Percentiles rank a stretch among this genome's conserved stretches.
Evolutionary conservation across 2,113 vertebrate species (phyloP).

Genomic region (Neolamprologus falcicula): DNA sequence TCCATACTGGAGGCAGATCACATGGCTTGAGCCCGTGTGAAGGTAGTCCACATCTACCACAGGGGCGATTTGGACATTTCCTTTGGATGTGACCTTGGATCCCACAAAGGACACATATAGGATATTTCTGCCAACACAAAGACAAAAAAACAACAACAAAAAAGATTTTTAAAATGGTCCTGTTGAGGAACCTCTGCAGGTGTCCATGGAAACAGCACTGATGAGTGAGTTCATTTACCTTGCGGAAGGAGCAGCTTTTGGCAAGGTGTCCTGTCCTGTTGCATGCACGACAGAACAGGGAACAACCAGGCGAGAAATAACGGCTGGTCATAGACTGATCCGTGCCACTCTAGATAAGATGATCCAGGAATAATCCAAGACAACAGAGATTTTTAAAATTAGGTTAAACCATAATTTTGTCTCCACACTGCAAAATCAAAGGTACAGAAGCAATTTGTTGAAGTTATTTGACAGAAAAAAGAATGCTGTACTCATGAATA

Average conservation of each 20-base stretch:
- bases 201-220: neutral
- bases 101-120: conserved; percentile 56
- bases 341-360: neutral
- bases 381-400: neutral
- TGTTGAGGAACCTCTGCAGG: neutral
- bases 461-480: neutral
- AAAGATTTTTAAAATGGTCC: neutral
- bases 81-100: conserved; percentile 48
- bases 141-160: neutral
- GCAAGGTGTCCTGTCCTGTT: conserved; percentile 41
- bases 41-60: conserved; percentile 45
- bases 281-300: conserved; percentile 35
- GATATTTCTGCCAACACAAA: conserved; percentile 25
- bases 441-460: neutral
- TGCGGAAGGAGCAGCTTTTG: conserved; percentile 41
- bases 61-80: conserved; percentile 39
- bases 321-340: neutral
- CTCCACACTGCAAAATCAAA: neutral
- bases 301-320: conserved; percentile 9
- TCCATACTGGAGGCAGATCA: conserved; percentile 37
- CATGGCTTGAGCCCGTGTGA: conserved; percentile 35
- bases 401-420: neutral
- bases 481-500: neutral
- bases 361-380: neutral
- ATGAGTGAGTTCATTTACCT: conserved; percentile 18